phyloP scores from a whole-genome alignment of 2,797 vertebrate genomes.

The Lacerta bilineata region DNA sequence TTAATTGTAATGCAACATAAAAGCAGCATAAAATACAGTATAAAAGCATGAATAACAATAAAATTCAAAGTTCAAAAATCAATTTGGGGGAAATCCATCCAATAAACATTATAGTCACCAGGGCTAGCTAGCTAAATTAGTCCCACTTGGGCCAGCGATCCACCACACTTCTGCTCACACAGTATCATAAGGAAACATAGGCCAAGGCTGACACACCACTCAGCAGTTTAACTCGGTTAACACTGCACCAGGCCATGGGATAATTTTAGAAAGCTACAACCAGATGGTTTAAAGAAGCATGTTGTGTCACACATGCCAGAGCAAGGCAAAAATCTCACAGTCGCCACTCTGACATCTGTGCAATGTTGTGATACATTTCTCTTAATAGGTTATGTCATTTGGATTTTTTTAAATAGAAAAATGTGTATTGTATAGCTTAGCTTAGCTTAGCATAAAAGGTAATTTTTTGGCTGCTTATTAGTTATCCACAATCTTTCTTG shows the following conservation, averaged over 20 bases:
- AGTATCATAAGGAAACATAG: not conserved
- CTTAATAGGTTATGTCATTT: not conserved
- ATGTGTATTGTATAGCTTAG: not conserved
- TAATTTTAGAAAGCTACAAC: slow-evolving; percentile 13
- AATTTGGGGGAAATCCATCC: too few species aligned
- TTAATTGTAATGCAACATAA: too few species aligned
- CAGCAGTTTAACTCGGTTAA: not conserved
- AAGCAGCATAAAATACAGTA: too few species aligned
- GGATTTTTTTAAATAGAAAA: not conserved
- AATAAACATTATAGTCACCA: too few species aligned
- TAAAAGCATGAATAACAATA: too few species aligned
- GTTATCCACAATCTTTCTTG: slow-evolving; percentile 33
- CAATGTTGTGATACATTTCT: not conserved
- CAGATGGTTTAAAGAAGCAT: slow-evolving; percentile 20
- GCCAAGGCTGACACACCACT: not conserved
- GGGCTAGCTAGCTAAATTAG: too few species aligned
- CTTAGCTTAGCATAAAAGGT: slow-evolving; percentile 44
- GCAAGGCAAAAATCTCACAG: not conserved
- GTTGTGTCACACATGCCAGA: not conserved
- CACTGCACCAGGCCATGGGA: not conserved
- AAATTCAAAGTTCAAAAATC: too few species aligned
- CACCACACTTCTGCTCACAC: not conserved
- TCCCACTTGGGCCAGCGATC: not conserved
- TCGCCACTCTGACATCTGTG: not conserved
- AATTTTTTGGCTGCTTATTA: slow-evolving; percentile 37